Evolutionary conservation across 2,797 vertebrate species (phyloP).

Genomic region (Galago senegalensis): DNA sequence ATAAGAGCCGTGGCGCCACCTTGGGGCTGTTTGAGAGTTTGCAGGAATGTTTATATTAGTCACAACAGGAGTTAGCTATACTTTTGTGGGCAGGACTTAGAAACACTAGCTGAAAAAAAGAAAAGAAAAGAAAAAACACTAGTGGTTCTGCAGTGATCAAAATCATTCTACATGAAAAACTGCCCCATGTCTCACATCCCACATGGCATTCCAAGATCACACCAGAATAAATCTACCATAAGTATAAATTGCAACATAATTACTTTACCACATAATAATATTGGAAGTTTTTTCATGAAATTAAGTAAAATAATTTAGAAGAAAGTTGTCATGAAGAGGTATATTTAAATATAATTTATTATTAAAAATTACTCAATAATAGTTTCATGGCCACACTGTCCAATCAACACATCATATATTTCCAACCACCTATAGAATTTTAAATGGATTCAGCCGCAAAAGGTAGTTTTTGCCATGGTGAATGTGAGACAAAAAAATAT

Average conservation of each 20-base stretch:
- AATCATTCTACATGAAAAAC: not conserved
- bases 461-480: not conserved
- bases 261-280: not conserved
- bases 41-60: not conserved
- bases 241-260: not conserved
- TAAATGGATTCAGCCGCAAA: not conserved
- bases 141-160: not conserved
- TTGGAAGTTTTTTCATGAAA: not conserved
- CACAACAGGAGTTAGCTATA: not conserved
- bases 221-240: not conserved
- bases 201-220: not conserved
- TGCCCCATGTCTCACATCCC: not conserved
- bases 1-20: not conserved
- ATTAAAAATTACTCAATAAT: conserved; percentile 28
- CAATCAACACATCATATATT: not conserved
- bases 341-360: not conserved
- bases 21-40: not conserved
- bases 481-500: conserved; percentile 1
- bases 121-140: not conserved
- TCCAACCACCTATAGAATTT: conserved; percentile 19
- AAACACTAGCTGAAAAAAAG: not conserved
- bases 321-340: not conserved
- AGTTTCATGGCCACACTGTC: not conserved
- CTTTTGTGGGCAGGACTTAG: not conserved
- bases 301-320: conserved; percentile 50